A percentile compares a stretch with the other conserved stretches of the same genome.
Conservation (phyloP, 2,888 invertebrate species). For the Diloba caeruleocephala region DNA sequence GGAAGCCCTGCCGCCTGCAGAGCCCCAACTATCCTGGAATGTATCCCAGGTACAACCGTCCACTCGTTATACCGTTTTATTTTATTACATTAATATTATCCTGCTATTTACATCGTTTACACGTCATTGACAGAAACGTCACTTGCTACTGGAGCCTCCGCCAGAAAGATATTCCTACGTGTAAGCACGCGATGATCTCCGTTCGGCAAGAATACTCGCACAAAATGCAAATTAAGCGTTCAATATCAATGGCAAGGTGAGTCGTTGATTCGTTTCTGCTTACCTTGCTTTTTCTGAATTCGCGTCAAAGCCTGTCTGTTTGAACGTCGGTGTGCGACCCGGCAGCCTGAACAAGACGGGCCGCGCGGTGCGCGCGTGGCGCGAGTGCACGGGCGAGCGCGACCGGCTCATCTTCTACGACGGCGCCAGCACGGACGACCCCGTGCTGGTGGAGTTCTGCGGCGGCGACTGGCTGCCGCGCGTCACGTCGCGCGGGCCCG, state of each 20-base stretch:
- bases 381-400: conserved; percentile 94
- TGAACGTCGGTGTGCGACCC: neutral
- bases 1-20: conserved; percentile 95
- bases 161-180: conserved; percentile 95
- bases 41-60: conserved; percentile 88
- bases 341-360: conserved; percentile 92
- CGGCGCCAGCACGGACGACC: conserved; percentile 94
- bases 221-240: conserved; percentile 92
- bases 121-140: conserved; percentile 91
- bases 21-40: conserved; percentile 97
- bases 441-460: conserved; percentile 95
- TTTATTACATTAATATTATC: neutral
- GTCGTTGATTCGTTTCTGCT: too few relatives aligned
- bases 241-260: conserved; percentile 90
- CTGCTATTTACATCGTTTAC: neutral
- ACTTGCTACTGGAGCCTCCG: conserved; percentile 97
- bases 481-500: conserved; percentile 92
- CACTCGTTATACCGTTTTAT: neutral
- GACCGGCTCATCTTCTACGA: conserved; percentile 96
- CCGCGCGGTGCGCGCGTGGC: conserved; percentile 93
- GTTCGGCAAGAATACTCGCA: conserved; percentile 93
- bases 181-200: conserved; percentile 97
- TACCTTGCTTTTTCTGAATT: too few relatives aligned
- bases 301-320: too few relatives aligned
- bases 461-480: conserved; percentile 96